Evolutionary conservation across 1,140 invertebrate species (phyloP).

Genomic region (Trichoplusia ni): DNA sequence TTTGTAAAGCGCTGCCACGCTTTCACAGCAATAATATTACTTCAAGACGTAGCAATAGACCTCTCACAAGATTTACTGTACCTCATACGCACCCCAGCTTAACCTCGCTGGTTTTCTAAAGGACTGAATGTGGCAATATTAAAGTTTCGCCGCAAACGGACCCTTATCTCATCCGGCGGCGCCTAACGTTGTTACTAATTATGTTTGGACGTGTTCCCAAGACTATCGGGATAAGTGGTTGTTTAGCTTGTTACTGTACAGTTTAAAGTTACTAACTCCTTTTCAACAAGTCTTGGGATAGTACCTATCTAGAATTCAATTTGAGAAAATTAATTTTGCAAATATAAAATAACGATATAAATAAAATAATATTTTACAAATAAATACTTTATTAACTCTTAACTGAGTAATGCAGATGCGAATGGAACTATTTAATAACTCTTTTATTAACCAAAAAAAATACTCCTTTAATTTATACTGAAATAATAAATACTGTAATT

Average conservation of each 20-base stretch:
- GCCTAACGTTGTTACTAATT: constrained; percentile 32
- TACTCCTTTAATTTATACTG: too few relatives aligned
- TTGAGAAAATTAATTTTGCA: neutral
- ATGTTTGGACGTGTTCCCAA: constrained; percentile 21
- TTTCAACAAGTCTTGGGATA: neutral
- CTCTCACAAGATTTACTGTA: neutral
- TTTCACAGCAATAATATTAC: too few relatives aligned
- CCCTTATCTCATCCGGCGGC: constrained; percentile 41
- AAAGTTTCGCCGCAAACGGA: constrained; percentile 38
- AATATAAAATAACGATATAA: too few relatives aligned
- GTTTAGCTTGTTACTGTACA: constrained; percentile 10
- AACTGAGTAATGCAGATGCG: too few relatives aligned
- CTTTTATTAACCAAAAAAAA: too few relatives aligned
- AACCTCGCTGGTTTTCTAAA: constrained; percentile 23
- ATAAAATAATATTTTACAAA: too few relatives aligned
- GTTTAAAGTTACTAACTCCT: neutral
- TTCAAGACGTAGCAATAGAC: too few relatives aligned
- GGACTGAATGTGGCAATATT: constrained; percentile 32
- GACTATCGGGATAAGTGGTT: constrained; percentile 18
- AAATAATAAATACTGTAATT: too few relatives aligned
- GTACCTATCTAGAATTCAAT: neutral
- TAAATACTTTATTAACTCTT: too few relatives aligned
- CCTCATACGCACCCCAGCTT: constrained; percentile 3
- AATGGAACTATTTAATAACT: too few relatives aligned
- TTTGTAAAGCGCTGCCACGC: too few relatives aligned